Base-by-base conservation (phyloP, 2,888 invertebrate genomes). In the Eristalis arbustorum region DNA sequence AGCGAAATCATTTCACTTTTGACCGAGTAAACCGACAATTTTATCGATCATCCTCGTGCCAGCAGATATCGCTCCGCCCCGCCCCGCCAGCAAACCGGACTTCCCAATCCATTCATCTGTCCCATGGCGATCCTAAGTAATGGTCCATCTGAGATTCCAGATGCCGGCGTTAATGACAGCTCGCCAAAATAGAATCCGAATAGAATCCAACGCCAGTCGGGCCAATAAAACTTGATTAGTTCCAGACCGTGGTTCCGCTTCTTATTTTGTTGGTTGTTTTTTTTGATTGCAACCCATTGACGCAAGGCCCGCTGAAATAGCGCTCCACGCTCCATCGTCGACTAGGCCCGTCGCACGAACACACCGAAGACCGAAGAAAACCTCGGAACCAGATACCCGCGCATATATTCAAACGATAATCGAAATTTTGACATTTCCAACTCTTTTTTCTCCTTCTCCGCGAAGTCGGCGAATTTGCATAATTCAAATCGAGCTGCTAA, bases 401-500 rank as follows among this genome's bases (percentile, higher is more conserved):
- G 37, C 18, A 49, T 18, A 18, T 18, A 49, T 49, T 18, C 49
- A 63, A 34, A 67, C 28, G 37, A n/a, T 23, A 67, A 49, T 31
- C 31, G 59, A 59, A 59, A 59, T 59, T 67, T 67, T 40, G 10
- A 14, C 22, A 72, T 66, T 49, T 72, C 72, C 42, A 49, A 42
- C 67, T 56, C 25, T 56, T 64, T 64, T 57, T 11, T 8, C 37
- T n/a, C 23, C 14, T 18, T 49, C 18, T 49, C 22, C 11, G 31
- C 8, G 10, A 42, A 22, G n/a, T n/a, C n/a, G n/a, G n/a, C n/a
- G n/a, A 23, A 80, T 80, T 85, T 61, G 69, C 84, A 81, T 82
- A 85, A 81, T 56, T 77, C 49, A 64, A 67, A 67, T 18, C 66
- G 37, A 73, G 61, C 72, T 66, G 57, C 74, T 80, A 73, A 77